These are phyloP conservation scores for Ctenopoma multispine DNA, from an alignment of 2,797 vertebrate species.

Conservation along the genomic window DNA sequence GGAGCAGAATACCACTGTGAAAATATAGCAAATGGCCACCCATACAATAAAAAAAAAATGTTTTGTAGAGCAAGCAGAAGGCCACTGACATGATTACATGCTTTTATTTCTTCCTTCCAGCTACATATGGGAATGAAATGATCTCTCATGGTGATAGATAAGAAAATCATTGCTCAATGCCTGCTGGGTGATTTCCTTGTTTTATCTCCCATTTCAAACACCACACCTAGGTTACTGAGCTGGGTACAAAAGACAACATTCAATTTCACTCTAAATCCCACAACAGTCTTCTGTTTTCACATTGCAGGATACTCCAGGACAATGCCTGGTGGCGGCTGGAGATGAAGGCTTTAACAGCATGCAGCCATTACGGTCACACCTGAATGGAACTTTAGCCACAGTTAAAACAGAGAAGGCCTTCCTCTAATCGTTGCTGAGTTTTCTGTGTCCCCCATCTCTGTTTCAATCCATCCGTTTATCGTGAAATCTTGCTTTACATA, in stretches of 20 bases:
- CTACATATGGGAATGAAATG: slow-evolving; percentile 78
- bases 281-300: slow-evolving; percentile 50
- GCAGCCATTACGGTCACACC: slow-evolving; percentile 45
- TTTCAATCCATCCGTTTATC: slow-evolving; percentile 3
- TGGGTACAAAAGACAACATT: slow-evolving; percentile 64
- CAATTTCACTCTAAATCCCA: slow-evolving; percentile 70
- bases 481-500: slow-evolving; percentile 12
- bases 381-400: slow-evolving; percentile 39
- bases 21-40: slow-evolving; percentile 55
- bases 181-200: slow-evolving; percentile 66
- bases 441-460: neutral
- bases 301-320: slow-evolving; percentile 51
- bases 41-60: slow-evolving; percentile 33
- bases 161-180: slow-evolving; percentile 60
- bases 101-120: slow-evolving; percentile 70
- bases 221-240: slow-evolving; percentile 46
- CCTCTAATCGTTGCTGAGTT: slow-evolving; percentile 32
- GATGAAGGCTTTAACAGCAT: slow-evolving; percentile 51
- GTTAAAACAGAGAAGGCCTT: slow-evolving; percentile 31
- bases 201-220: slow-evolving; percentile 68
- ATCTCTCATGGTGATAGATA: slow-evolving; percentile 77
- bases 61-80: slow-evolving; percentile 48
- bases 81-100: slow-evolving; percentile 70
- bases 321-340: slow-evolving; percentile 43
- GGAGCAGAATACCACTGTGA: slow-evolving; percentile 25